A percentile compares a stretch with the other conserved stretches of the same genome.
These are phyloP conservation scores for Enteromius treurensis DNA, from an alignment of 2,797 vertebrate species.

Conservation along the genomic window DNA sequence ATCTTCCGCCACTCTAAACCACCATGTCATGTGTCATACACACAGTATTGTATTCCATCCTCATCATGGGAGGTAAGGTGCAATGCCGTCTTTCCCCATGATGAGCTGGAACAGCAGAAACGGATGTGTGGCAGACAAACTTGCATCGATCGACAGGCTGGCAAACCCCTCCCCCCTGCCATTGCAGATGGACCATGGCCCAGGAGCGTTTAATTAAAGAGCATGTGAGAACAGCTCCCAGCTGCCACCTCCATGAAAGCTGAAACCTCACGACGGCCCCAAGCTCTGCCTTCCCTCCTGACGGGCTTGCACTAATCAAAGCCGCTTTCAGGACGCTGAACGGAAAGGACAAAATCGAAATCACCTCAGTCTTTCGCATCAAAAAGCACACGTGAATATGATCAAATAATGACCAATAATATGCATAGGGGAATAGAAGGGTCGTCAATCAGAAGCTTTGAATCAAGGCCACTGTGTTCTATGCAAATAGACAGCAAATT, in stretches of 20 bases:
- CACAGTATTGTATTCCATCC: slow-evolving; percentile 71
- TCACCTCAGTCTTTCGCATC: slow-evolving; percentile 59
- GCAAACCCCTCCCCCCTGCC: slow-evolving; percentile 59
- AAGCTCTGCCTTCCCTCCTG: slow-evolving; percentile 54
- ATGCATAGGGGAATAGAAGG: slow-evolving; percentile 68
- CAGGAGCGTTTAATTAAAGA: slow-evolving; percentile 85
- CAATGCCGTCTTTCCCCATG: slow-evolving; percentile 68
- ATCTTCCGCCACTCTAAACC: slow-evolving; percentile 50
- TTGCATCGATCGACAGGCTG: slow-evolving; percentile 77
- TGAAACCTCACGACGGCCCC: slow-evolving; percentile 72
- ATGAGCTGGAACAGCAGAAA: slow-evolving; percentile 61
- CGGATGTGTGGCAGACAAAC: slow-evolving; percentile 73
- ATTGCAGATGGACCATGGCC: slow-evolving; percentile 80
- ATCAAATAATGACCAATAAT: slow-evolving; percentile 74
- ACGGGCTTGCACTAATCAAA: slow-evolving; percentile 75
- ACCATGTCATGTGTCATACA: slow-evolving; percentile 68
- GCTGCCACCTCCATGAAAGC: slow-evolving; percentile 78
- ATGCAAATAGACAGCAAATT: slow-evolving; percentile 77
- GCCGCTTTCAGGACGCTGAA: slow-evolving; percentile 72
- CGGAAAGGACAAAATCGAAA: slow-evolving; percentile 66
- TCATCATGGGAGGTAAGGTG: slow-evolving; percentile 47
- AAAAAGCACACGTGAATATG: slow-evolving; percentile 72
- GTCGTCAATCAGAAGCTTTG: slow-evolving; percentile 72
- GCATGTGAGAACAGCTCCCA: slow-evolving; percentile 82
- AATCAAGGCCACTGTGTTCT: slow-evolving; percentile 67